Evolutionary conservation across 1,140 invertebrate species (phyloP), one percentile per base, ranked within the genome.

Genomic region (Adoxophyes honmai): DNA sequence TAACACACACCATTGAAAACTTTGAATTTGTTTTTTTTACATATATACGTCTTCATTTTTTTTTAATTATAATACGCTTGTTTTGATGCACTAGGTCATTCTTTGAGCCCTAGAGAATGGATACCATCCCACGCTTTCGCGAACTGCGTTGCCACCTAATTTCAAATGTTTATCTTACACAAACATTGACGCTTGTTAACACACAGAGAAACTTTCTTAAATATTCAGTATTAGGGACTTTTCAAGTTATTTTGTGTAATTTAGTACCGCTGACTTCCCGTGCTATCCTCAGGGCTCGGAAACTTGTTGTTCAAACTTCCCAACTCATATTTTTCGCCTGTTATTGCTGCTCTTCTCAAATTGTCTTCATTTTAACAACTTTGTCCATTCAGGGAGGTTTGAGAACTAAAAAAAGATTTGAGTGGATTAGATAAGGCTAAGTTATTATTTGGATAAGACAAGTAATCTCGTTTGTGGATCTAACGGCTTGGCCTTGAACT

Each of bases 321-420:
- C 21, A 48, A 48, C 16, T 48, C 16, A 48, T 48, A 33, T 48
- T 48, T 48, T 48, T 16, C 21, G 42, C 42, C 21, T 13, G 18
- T 48, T 48, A 28, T 48, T 48, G 21, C 42, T 48, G 21, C 42
- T 48, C n/a, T 14, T 33, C 42, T 48, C 42, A 48, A 48, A 48
- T 48, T 48, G 42, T 48, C 18, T 48, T 48, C 15, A 7, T 48
- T 48, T 28, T 48, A 48, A 48, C 39, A 44, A 44, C 10, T 48
- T 48, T 21, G 39, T 18, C 15, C 39, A 48, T 48, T 33, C n/a
- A 48, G 9, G 42, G 18, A 21, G 21, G n/a, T 18, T 48, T 8
- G 21, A 3, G n/a, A 48, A 48, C 16, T 48, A 28, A 44, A 28
- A 44, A 18, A 48, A 48, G 9, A 10, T 48, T 48, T 48, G 4